Evolutionary conservation across 2,888 invertebrate species (phyloP), one percentile per base, ranked within the genome.

Genomic region (Ophion ventricosus): DNA sequence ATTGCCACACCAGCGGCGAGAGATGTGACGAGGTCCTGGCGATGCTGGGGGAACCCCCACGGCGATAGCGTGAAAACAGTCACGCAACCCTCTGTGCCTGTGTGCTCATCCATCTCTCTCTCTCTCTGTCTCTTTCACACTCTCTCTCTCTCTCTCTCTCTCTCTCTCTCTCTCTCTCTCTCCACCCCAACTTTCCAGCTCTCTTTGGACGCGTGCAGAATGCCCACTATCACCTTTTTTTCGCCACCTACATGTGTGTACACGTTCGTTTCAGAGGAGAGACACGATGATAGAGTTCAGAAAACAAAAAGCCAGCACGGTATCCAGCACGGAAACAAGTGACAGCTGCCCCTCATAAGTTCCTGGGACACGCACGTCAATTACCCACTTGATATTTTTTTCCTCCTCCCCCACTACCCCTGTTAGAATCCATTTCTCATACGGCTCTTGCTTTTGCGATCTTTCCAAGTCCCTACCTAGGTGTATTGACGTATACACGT

Each of bases 61-160:
- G 87, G 92, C 82, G 92, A 88, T 84, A 86, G 88, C 90, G 91
- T 90, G 91, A 92, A 92, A 92, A 91, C 91, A 87, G 86, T 80
- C 86, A 86, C 86, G 85, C 87, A 86, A 84, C 70, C 83, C 72
- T 59, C 77, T 7, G 35, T 49, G 64, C 63, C 59, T 54, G 40
- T 61, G 67, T 74, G 61, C 49, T 10, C 61, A 69, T 70, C 74
- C 57, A 56, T 59, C 66, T 25, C 20, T 26, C 26, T 29, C 17
- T 69, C 72, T 63, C 54, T 57, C 64, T 69, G 29, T 56, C 54
- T 29, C 43, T 25, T 69, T 49, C 0, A 7, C 26, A 17, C 49
- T 8, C 49, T 23, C 23, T 23, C 4, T 43, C 49, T 23, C 23
- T 11, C 7, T 66, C 54, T 26, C 43, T 17, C n/a, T 35, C 17